These are phyloP conservation scores for Microcebus lehilahytsara DNA, from an alignment of 2,113 vertebrate species.

Conservation along the genomic window DNA sequence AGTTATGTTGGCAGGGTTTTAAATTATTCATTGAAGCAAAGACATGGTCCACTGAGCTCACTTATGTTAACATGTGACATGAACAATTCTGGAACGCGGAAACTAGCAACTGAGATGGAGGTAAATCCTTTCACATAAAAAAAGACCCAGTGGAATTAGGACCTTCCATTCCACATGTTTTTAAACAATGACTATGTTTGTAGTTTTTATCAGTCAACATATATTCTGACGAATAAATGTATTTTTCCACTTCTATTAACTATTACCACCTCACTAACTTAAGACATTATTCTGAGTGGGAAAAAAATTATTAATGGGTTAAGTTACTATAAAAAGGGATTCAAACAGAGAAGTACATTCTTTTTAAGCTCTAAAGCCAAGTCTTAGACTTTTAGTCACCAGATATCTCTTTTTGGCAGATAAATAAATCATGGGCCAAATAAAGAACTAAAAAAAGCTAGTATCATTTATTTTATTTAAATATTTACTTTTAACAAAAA, in stretches of 20 bases:
- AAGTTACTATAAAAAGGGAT: neutral
- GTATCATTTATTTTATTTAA: neutral
- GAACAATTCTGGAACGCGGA: conserved; percentile 24
- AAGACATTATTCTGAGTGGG: neutral
- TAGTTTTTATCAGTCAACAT: neutral
- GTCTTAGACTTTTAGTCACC: neutral
- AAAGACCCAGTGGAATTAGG: neutral
- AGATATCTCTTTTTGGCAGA: neutral
- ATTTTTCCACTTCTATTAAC: neutral
- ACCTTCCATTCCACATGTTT: neutral
- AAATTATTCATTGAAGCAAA: conserved; percentile 27
- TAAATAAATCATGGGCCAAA: neutral
- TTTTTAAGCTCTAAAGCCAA: conserved; percentile 9
- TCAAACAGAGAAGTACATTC: neutral
- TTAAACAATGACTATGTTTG: neutral
- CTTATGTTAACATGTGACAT: neutral
- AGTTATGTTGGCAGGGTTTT: conserved; percentile 11
- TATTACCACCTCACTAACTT: neutral
- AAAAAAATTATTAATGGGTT: neutral
- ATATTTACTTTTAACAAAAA: neutral
- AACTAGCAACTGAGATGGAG: neutral
- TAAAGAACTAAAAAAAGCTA: neutral
- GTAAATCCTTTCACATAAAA: neutral
- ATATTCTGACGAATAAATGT: neutral
- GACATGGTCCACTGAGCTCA: neutral